Base-by-base conservation (phyloP, 2,797 vertebrate genomes). In the Saxicola maurus region DNA sequence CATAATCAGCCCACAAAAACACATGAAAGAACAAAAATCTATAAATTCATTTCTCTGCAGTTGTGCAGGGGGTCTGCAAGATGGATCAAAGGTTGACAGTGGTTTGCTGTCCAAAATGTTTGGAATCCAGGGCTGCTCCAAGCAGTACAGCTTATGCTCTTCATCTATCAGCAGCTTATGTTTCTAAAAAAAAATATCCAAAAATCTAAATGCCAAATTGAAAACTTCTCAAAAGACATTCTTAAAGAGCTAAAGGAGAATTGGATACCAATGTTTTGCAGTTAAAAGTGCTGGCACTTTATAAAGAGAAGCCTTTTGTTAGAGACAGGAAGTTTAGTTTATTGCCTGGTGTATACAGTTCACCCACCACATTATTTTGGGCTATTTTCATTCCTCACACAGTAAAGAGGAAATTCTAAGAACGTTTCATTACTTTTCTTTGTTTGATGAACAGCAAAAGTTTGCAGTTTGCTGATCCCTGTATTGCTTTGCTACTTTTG, bases 331-430 rank as follows among this genome's bases (percentile, higher is more conserved):
- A 96, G 93, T 79, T 94, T 91, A 76, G 83, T 89, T 95, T 94
- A 74, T 94, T 93, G 91, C 92, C 90, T 84, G 68, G 92, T 92
- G 90, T 93, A 89, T 84, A 92, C 93, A 89, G 93, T 90, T 96
- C 69, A 42, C 86, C 85, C 61, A 61, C 89, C 82, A 78, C 91
- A 90, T 92, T 95, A 95, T 94, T 97, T 92, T 94, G 37, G 56
- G 89, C 53, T 94, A 82, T 96, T 96, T 96, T 95, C 91, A 96
- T 95, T 96, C 87, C 82, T 94, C 85, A 77, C 65, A 73, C 53
- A 84, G 89, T 48, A n/a, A 87, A 82, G 74, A 84, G 92, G 56
- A 82, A 93, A 95, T 93, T 95, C 92, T 89, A 91, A 82, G 95
- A 93, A 83, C 38, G 30, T 92, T 93, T 86, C 86, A 82, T 72